phyloP scores from a whole-genome alignment of 2,113 vertebrate species.

The Garra rufa region DNA sequence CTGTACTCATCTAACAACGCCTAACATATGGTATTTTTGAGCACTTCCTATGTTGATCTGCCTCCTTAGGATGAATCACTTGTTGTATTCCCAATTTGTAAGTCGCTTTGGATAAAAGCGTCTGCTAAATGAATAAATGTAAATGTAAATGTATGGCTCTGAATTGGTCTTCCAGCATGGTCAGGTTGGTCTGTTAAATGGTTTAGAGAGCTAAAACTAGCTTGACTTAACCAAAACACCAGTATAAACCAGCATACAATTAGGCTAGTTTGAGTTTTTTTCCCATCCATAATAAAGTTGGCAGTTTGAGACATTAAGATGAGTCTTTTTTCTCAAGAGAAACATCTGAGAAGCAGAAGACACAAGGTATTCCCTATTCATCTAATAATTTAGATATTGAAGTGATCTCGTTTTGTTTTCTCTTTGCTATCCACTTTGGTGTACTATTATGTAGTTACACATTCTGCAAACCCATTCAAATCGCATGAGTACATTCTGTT shows the following conservation, averaged over 20 bases:
- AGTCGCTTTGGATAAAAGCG: no score
- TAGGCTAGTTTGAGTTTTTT: background rate
- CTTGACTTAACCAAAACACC: background rate
- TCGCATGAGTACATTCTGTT: conserved; percentile 41
- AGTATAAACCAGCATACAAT: background rate
- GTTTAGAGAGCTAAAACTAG: background rate
- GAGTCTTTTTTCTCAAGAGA: background rate
- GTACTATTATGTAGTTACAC: background rate
- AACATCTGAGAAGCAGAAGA: background rate
- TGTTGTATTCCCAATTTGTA: no score
- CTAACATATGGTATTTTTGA: no score
- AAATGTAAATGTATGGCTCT: no score
- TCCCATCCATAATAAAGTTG: background rate
- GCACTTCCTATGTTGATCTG: no score
- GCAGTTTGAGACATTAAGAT: background rate
- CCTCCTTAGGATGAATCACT: no score
- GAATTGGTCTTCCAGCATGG: background rate
- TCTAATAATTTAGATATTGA: background rate
- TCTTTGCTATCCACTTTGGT: background rate
- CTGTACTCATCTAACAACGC: no score
- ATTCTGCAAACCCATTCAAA: background rate
- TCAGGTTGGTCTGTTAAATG: background rate
- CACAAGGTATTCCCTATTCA: background rate
- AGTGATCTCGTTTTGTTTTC: background rate
- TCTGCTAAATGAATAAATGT: no score